Evolutionary conservation across 2,797 vertebrate species (phyloP).

Genomic region (Macropodus opercularis): DNA sequence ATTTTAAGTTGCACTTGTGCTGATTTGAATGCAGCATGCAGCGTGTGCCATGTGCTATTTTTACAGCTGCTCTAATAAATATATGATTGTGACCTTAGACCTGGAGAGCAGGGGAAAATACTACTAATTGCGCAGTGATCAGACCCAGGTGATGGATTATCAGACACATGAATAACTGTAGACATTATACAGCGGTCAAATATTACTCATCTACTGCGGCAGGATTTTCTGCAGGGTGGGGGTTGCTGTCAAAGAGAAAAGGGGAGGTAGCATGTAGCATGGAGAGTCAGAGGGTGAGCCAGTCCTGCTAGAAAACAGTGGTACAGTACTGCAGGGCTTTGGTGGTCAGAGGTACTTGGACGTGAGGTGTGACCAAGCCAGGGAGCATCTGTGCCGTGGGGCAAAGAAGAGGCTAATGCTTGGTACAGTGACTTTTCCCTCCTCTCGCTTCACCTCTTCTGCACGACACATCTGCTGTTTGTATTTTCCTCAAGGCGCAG

Average conservation of each 20-base stretch:
- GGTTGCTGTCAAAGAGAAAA: conserved; percentile 56
- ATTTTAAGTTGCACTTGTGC: conserved; percentile 15
- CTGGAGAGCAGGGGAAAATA: not conserved
- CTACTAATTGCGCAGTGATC: conserved; percentile 20
- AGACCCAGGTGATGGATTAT: conserved; percentile 56
- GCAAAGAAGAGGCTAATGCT: conserved; percentile 26
- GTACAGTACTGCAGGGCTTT: conserved; percentile 24
- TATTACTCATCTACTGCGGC: conserved; percentile 56
- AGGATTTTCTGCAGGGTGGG: conserved; percentile 49
- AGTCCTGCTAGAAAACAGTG: conserved; percentile 30
- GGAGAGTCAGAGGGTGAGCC: conserved; percentile 1
- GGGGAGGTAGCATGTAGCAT: not conserved
- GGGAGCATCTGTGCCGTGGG: conserved; percentile 28
- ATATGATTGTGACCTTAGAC: conserved; percentile 1
- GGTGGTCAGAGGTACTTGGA: conserved; percentile 13
- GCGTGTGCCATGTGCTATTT: conserved; percentile 18
- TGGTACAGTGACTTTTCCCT: conserved; percentile 37
- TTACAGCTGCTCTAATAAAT: conserved; percentile 11
- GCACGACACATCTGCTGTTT: conserved; percentile 52
- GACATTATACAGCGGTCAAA: conserved; percentile 65
- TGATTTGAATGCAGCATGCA: conserved; percentile 16
- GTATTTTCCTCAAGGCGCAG: conserved; percentile 42
- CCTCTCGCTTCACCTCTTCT: conserved; percentile 52
- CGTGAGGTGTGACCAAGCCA: conserved; percentile 44
- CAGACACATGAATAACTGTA: conserved; percentile 57